Evolutionary conservation across 2,888 invertebrate species (phyloP).

Genomic region (Pantelozetes paolii): DNA sequence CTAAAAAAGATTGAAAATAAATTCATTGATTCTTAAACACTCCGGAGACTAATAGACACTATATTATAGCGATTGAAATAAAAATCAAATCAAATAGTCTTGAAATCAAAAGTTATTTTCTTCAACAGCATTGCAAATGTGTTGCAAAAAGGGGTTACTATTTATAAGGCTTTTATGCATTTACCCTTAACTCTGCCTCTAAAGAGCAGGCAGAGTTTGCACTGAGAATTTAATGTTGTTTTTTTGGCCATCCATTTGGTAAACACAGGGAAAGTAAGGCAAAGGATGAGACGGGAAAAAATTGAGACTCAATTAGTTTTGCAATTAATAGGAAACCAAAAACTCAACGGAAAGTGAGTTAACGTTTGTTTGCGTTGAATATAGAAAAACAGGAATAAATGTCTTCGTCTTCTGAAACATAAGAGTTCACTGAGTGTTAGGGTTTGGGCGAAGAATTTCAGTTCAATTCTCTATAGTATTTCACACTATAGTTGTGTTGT

Average conservation of each 20-base stretch:
- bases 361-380: not conserved
- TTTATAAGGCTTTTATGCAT: no score
- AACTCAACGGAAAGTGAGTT: not conserved
- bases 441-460: not conserved
- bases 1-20: no score
- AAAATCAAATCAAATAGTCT: no score
- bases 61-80: no score
- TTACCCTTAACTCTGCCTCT: no score
- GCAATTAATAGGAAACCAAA: slow-evolving; percentile 11
- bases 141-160: no score
- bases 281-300: not conserved
- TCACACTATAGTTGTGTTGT: not conserved
- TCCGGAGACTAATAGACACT: no score
- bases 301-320: slow-evolving; percentile 7
- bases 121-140: no score
- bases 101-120: no score
- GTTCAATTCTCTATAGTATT: not conserved
- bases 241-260: not conserved
- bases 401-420: not conserved
- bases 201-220: not conserved
- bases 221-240: not conserved
- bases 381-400: not conserved
- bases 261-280: not conserved
- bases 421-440: not conserved
- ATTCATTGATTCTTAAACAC: no score